Evolutionary conservation across 1,140 invertebrate genomes (phyloP).

Genomic region (Zaprionus davidi): DNA sequence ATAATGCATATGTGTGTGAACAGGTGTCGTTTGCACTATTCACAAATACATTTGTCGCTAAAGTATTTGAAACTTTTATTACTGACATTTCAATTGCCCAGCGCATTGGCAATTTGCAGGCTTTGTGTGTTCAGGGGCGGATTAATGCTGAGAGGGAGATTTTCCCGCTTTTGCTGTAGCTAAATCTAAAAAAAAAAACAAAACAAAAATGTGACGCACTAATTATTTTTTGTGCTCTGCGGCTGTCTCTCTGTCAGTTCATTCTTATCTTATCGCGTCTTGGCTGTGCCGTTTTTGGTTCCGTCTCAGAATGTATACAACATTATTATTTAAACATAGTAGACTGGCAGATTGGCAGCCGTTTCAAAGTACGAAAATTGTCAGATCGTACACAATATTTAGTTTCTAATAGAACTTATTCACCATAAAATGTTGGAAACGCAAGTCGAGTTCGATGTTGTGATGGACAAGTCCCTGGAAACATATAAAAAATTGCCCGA

Average conservation of each 20-base stretch:
- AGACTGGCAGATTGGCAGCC: conserved; percentile 43
- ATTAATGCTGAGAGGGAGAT: conserved; percentile 14
- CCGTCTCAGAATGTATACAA: conserved; percentile 44
- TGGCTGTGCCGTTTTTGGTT: conserved; percentile 52
- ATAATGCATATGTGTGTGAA: background rate
- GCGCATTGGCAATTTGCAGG: conserved; percentile 18
- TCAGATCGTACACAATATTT: conserved; percentile 35
- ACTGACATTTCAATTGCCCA: conserved; percentile 3
- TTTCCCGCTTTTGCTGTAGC: conserved; percentile 17
- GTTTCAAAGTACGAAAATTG: conserved; percentile 59
- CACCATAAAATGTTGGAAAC: conserved; percentile 47
- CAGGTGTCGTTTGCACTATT: conserved; percentile 5
- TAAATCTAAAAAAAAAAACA: conserved; percentile 10
- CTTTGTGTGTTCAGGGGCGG: conserved; percentile 33
- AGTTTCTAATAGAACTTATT: conserved; percentile 44
- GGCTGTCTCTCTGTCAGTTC: conserved; percentile 9
- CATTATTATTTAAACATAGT: conserved; percentile 56
- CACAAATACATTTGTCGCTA: conserved; percentile 26
- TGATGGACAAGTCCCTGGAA: conserved; percentile 26
- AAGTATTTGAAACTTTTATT: conserved; percentile 39
- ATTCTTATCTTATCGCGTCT: conserved; percentile 67
- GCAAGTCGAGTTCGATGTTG: conserved; percentile 38
- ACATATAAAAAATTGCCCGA: conserved; percentile 28
- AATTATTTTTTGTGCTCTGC: conserved; percentile 27
- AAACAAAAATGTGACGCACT: conserved; percentile 26